Base-by-base conservation (phyloP, 2,797 vertebrate genomes). In the Tadarida brasiliensis region DNA sequence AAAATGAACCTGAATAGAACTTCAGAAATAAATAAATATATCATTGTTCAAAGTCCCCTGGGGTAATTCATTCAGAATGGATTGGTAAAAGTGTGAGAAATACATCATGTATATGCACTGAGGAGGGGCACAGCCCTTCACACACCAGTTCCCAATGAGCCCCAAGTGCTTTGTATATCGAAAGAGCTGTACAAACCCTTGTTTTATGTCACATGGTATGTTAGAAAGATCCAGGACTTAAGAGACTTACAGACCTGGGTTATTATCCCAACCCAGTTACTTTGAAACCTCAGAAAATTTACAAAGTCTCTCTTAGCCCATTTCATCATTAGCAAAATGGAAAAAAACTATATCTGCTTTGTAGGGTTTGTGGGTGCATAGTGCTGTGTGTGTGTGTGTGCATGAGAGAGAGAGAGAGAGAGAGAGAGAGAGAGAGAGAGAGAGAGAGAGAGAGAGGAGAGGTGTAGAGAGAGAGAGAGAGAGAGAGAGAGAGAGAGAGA, bases 71-170 rank as follows among this genome's bases (percentile, higher is more conserved):
- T 94, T 93, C 51, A 26, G 59, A 87, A 94, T 65, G 87, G 39
- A 74, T 94, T 80, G 73, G 51, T 68, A 84, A 94, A 95, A 49
- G 56, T 83, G 78, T 85, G 77, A 86, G 76, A 92, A 87, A 90
- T 78, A 65, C 65, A 67, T 94, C 70, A 88, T 78, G 93, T 56
- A 82, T 44, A 33, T 24, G 54, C 56, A 49, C 76, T 22, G 49
- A 61, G 54, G 51, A 57, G 22, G 47, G 67, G 7, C 9, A 33
- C 28, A 61, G 11, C 59, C 11, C 28, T 65, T 96, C 26, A 73
- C 88, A 73, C 28, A 35, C 19, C 22, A 78, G 85, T 71, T 95
- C 39, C 56, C 67, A 47, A 33, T 54, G 73, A 95, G 35, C 35
- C 89, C 39, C 33, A 67, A 33, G 56, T 47, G 33, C 67, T 90